Base-by-base conservation (phyloP, 2,888 invertebrate genomes). In the Philereme vetulata region DNA sequence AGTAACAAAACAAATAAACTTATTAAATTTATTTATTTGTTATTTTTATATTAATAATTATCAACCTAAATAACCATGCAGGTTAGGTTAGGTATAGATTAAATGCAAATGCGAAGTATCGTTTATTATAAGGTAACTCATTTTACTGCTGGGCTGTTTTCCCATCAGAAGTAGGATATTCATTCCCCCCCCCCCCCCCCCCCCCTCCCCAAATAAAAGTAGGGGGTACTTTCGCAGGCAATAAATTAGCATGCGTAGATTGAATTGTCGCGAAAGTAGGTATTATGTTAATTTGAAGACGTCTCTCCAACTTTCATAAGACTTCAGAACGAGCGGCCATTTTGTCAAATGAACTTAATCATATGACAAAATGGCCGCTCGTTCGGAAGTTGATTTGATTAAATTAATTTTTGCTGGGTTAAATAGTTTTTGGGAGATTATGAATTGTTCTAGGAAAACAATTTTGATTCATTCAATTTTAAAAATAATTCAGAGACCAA, bases 211-310 rank as follows among this genome's bases (percentile, higher is more conserved):
- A n/a, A n/a, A 2, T 21, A 21, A 21, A 21, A 21, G 21, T 21
- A 21, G 21, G 21, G 21, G 21, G 21, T 21, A 4, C 4, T 8
- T 6, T 8, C 32, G 21, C 45, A 32, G 68, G 72, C 80, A 80
- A 78, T 77, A 81, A 82, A 82, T 82, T 82, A 82, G 75, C 79
- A 77, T 80, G 77, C 77, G 76, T 73, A 79, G 80, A 82, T 81
- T 80, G 81, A 79, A 79, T 79, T 77, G 80, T 78, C 78, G 72
- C 69, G 66, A 64, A 78, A 71, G 72, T 81, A 72, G 69, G 71
- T 71, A 50, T 72, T 74, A 80, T 80, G 78, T 70, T 76, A 78
- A 81, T 78, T 78, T 72, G 32, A 58, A 52, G 63, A 56, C 58
- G 62, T 21, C 44, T 44, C 21, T 42, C 42, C 21, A n/a, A 44